A percentile compares a stretch with the other conserved stretches of the same genome.
These are phyloP conservation scores for Phaedon cochleariae DNA, from an alignment of 2,888 invertebrate species.

Conservation along the genomic window DNA sequence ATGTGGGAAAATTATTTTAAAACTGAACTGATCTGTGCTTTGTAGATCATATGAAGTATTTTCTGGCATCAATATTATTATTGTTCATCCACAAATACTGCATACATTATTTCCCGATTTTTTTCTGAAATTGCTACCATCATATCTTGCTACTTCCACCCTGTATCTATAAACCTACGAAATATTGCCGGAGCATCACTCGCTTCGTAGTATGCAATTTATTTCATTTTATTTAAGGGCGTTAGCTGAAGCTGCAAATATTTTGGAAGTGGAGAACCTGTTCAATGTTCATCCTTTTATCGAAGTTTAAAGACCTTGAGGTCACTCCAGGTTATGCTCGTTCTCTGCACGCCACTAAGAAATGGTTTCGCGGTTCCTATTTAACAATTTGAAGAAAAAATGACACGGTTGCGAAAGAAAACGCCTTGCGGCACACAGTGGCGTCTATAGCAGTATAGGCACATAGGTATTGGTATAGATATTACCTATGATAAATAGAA, in stretches of 20 bases:
- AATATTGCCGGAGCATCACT: constrained; percentile 21
- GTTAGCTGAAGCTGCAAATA: constrained; percentile 53
- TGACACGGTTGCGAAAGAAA: constrained; percentile 13
- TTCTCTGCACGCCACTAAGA: constrained; percentile 33
- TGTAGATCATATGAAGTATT: too few relatives aligned
- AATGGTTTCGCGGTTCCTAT: constrained; percentile 35
- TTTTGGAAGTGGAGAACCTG: constrained; percentile 53
- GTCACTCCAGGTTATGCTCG: constrained; percentile 44
- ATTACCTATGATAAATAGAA: too few relatives aligned
- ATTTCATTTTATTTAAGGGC: constrained; percentile 53
- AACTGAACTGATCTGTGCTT: too few relatives aligned
- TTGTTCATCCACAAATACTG: too few relatives aligned
- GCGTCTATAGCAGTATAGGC: background rate
- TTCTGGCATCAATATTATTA: too few relatives aligned
- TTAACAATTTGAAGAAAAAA: constrained; percentile 31
- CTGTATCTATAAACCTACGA: constrained; percentile 29
- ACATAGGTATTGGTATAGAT: too few relatives aligned
- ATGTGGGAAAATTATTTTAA: too few relatives aligned
- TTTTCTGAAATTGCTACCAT: too few relatives aligned
- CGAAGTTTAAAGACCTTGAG: constrained; percentile 54
- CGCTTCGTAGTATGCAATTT: constrained; percentile 40
- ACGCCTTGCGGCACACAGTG: background rate
- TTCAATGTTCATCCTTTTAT: constrained; percentile 54
- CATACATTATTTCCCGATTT: too few relatives aligned
- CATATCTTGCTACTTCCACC: too few relatives aligned